A percentile compares a stretch with the other conserved stretches of the same genome.
These are phyloP conservation scores for Sardinella longiceps DNA, from an alignment of 2,797 vertebrate species.

Conservation along the genomic window DNA sequence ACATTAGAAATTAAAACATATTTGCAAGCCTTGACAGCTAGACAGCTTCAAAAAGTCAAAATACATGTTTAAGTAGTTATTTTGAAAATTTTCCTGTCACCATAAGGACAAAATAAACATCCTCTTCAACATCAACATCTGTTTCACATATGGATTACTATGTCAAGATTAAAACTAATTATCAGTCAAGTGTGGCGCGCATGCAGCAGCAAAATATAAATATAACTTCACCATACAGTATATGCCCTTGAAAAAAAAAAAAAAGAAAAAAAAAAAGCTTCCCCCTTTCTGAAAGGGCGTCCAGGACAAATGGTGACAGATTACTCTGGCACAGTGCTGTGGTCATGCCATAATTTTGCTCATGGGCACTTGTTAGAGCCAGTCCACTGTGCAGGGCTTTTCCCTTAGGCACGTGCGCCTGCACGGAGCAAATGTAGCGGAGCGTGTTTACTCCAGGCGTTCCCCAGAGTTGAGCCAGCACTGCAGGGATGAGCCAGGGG, in stretches of 20 bases:
- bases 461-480: not conserved
- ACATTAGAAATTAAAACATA: not conserved
- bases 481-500: not conserved
- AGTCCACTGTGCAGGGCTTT: slow-evolving; percentile 16
- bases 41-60: no score
- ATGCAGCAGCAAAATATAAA: not conserved
- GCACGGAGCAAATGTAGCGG: not conserved
- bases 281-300: not conserved
- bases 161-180: slow-evolving; percentile 18
- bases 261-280: no score
- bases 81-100: slow-evolving; percentile 3
- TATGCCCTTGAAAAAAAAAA: slow-evolving; percentile 11
- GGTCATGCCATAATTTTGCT: slow-evolving; percentile 6
- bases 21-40: not conserved
- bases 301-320: slow-evolving; percentile 19
- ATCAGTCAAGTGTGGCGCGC: not conserved
- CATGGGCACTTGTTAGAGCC: slow-evolving; percentile 26
- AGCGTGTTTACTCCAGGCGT: slow-evolving; percentile 19
- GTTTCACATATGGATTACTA: slow-evolving; percentile 3
- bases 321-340: not conserved
- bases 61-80: not conserved
- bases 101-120: not conserved
- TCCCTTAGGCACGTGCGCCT: not conserved
- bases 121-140: not conserved
- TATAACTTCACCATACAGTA: not conserved